Base-by-base conservation (phyloP, 2,113 vertebrate species). In the Callaeas wilsoni region DNA sequence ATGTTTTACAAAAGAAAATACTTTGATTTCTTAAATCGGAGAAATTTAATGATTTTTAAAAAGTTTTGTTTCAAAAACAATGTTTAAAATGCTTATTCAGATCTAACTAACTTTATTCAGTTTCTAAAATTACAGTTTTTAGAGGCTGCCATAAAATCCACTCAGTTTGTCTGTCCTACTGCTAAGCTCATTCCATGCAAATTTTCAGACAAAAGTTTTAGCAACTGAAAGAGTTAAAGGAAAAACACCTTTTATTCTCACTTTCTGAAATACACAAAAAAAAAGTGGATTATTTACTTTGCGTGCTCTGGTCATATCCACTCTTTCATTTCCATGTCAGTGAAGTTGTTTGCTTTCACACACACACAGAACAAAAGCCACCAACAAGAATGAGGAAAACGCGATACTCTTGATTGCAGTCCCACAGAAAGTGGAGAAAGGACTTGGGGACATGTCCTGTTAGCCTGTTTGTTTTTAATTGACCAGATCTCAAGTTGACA, bases 391-490 rank as follows among this genome's bases (percentile, higher is more conserved):
- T 4, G 29, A 79, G 37, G 63, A 94, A 84, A 96, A 71, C 57
- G 57, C 3, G 1, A 89, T 41, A 13, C 30, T 69, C 39, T 76
- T 50, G 50, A 83, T 7, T 63, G 59, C 71, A 95, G 30, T 50
- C 59, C 55, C 94, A 83, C 39, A 93, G 85, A 89, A 93, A 88
- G 52, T 57, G 49, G 73, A 5, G 13, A 50, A 87, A 94, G 74
- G 49, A 46, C 42, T 19, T 35, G 75, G 59, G 63, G 55, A 89
- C 35, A 9, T 7, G 52, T 88, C 71, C 71, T 69, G 53, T 88
- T 84, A 90, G 75, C 52, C 68, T 95, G 87, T 88, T 90, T 82
- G 77, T 17, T 91, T 91, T 86, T 84, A 95, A 95, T 86, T 83
- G 91, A 85, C 75, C 90, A 74, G 70, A 52, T 84, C 88, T 90